These are phyloP conservation scores for Sitodiplosis mosellana DNA, from an alignment of 1,140 invertebrate species.

Conservation along the genomic window DNA sequence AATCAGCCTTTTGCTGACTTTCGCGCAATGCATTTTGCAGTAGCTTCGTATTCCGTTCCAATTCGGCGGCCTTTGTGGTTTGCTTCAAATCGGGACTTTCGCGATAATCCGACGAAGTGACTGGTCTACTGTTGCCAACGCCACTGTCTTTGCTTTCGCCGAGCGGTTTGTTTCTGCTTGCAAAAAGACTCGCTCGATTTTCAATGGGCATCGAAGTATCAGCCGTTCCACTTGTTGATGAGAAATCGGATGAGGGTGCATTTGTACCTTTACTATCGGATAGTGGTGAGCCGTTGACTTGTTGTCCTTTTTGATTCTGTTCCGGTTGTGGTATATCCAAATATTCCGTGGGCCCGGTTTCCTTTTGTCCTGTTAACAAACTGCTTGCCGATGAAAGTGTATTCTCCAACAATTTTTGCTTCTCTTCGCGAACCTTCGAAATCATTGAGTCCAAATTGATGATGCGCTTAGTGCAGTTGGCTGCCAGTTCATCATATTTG, in stretches of 20 bases:
- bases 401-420: conserved; percentile 18
- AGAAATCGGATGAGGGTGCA: neutral
- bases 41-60: neutral
- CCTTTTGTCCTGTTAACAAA: conserved; percentile 8
- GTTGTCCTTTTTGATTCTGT: neutral
- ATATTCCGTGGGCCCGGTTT: conserved; percentile 20
- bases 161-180: conserved; percentile 17
- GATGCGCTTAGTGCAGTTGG: conserved; percentile 20
- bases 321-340: conserved; percentile 11
- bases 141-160: conserved; percentile 20
- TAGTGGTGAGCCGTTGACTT: too few species aligned
- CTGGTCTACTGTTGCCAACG: conserved; percentile 16
- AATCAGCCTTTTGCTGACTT: neutral
- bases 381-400: conserved; percentile 19
- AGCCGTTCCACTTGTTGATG: too few species aligned
- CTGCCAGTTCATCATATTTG: conserved; percentile 15
- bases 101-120: conserved; percentile 13
- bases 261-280: neutral
- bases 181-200: neutral
- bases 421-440: conserved; percentile 19
- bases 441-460: conserved; percentile 19
- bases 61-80: neutral
- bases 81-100: conserved; percentile 2
- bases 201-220: too few species aligned
- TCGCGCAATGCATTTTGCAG: neutral